Base-by-base conservation (phyloP, 2,113 vertebrate species). In the Oostethus manadensis region DNA sequence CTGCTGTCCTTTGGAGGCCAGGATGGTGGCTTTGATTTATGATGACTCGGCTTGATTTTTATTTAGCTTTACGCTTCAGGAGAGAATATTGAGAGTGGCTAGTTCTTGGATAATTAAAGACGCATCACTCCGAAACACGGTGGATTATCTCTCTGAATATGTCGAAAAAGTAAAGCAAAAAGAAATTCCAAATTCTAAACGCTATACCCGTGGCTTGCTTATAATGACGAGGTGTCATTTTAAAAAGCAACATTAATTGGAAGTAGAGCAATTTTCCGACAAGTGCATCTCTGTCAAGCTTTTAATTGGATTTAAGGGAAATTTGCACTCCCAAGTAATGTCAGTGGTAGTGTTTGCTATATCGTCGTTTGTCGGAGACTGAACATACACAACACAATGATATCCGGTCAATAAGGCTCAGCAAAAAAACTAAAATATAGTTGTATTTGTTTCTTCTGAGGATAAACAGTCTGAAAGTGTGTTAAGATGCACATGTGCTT, bases 11-110 rank as follows among this genome's bases (percentile, higher is more conserved):
- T 71, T 46, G n/a, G 74, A 72, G 64, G 51, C 81, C 62, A 48
- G 18, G 18, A 55, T 56, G 54, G 63, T 4, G 1, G 17, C 59
- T 82, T 70, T 70, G 73, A 80, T 78, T 79, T 64, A 70, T 68
- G 60, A 70, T 51, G 73, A 83, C 11, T 83, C 78, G 70, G 76
- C 73, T 57, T 46, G 35, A 70, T 65, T 72, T 71, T 51, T 17
- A 51, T 69, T 71, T 64, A 49, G 42, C 42, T 68, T 14, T 9
- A 33, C 23, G 47, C 29, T 51, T 51, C 1, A 15, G 29, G n/a
- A 51, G 49, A 57, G 15, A 50, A 64, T 33, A 51, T 42, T 51
- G 53, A 46, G 22, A 55, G 21, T 23, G 22, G 6, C 4, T 18
- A 51, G 60, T 60, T 9, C 51, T 14, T 11, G 22, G 51, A 3